Evolutionary conservation across 2,113 vertebrate genomes (phyloP).

Genomic region (Solea solea): DNA sequence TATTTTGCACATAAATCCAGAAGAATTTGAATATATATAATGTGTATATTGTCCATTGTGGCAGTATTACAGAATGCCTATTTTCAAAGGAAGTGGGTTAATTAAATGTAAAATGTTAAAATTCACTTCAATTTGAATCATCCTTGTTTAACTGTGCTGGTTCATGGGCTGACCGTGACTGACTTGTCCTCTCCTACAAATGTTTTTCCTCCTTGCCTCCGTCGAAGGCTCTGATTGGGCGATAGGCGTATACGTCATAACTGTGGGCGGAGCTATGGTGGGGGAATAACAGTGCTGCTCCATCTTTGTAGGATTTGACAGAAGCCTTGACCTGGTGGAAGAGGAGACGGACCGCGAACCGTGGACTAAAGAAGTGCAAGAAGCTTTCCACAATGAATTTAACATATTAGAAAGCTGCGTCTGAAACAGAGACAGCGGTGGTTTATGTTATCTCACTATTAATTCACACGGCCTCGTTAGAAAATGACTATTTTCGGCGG

Average conservation of each 20-base stretch:
- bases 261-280: slow-evolving; percentile 66
- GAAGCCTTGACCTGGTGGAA: slow-evolving; percentile 78
- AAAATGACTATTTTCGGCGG: slow-evolving; percentile 61
- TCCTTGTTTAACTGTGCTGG: background rate
- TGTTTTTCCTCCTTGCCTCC: background rate
- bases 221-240: slow-evolving; percentile 65
- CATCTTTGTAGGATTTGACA: slow-evolving; percentile 82
- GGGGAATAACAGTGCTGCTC: slow-evolving; percentile 74
- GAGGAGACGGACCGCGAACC: slow-evolving; percentile 65
- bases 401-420: slow-evolving; percentile 30
- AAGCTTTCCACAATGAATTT: slow-evolving; percentile 52
- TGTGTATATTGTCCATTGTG: no score
- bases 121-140: background rate
- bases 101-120: no score
- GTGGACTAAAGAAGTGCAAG: slow-evolving; percentile 43
- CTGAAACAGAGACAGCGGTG: slow-evolving; percentile 20
- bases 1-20: no score
- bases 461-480: slow-evolving; percentile 42
- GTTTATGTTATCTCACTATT: slow-evolving; percentile 10
- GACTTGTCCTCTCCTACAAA: background rate
- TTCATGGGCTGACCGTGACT: background rate
- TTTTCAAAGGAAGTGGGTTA: no score
- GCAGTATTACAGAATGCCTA: no score
- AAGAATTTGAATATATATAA: no score
- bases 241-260: slow-evolving; percentile 38